Base-by-base conservation (phyloP, 2,113 vertebrate genomes). In the Halcyon malimbica region DNA sequence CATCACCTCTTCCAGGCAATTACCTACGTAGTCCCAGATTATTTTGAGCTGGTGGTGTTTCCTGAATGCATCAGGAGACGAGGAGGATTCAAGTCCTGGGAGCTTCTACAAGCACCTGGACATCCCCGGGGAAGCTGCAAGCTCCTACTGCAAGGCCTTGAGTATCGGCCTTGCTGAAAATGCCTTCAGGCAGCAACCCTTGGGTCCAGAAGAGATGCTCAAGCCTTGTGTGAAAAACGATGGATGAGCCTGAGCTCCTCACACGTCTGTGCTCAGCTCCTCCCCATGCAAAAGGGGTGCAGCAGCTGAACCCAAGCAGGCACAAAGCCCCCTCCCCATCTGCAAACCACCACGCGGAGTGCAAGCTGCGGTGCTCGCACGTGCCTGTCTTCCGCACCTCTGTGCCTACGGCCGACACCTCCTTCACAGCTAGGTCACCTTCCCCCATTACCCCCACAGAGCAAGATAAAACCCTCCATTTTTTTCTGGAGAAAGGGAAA, bases 341-440 rank as follows among this genome's bases (percentile, higher is more conserved):
- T 60, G 53, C 46, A 53, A 89, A 65, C 24, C n/a, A 64, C 10
- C 21, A 18, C 60, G 64, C 3, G 5, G 35, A 35, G 35, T 0
- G 5, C 24, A 50, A 59, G 65, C 10, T 19, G 5, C 1, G 4
- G 23, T 2, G 74, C 29, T 54, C 48, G 35, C 29, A 7, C 1
- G 13, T 29, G 37, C 35, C 54, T 46, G 31, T 54, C 39, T 21
- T 68, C 68, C 24, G 46, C 56, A 53, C 16, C 37, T 25, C 57
- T 2, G 0, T 26, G 28, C 33, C 44, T n/a, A 2, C 0, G 0
- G 29, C 56, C 62, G 46, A 65, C 29, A 31, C 1, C 1, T 16
- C 26, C 25, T 6, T 41, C 50, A n/a, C 24, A 44, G 46, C 77
- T 41, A 41, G 25, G 54, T 31, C 73, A 84, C 18, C 41, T 63